Base-by-base conservation (phyloP, 2,797 vertebrate species). In the Novumbra hubbsi region DNA sequence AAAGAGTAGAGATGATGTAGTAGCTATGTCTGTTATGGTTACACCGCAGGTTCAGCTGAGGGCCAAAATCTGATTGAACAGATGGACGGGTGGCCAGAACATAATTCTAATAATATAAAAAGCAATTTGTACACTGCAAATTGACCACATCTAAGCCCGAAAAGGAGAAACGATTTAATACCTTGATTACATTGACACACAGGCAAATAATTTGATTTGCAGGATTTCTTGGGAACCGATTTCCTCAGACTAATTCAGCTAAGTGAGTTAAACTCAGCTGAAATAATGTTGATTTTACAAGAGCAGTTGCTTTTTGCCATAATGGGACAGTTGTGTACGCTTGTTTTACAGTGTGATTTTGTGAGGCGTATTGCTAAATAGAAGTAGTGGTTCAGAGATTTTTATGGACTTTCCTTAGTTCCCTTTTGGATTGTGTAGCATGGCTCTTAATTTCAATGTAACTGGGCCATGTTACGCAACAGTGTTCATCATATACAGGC, bases 401-500 rank as follows among this genome's bases (percentile, higher is more conserved):
- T 28, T 24, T 11, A 34, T n/a, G 72, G 73, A 70, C 71, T 68
- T 79, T 77, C 81, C 81, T 78, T 79, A 81, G 70, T 80, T 69
- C 17, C 70, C 62, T 82, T 15, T 81, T 50, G 81, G 16, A 80
- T 87, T n/a, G 1, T 49, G 49, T 28, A 84, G 83, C 80, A 88
- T 79, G 64, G 83, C 80, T 78, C 55, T 82, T 82, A 68, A 88
- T 84, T 83, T 85, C 78, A 77, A 80, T 73, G 80, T 85, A 90
- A 83, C 49, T 71, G 83, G 86, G 81, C 75, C 83, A 82, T 6
- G 79, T 90, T 90, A 90, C 80, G 84, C 80, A 90, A 86, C 76
- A 66, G 80, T 49, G 60, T 78, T 79, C 79, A 76, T 71, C 78
- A 48, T 68, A 78, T 73, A 52, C 52, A 30, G 73, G 77, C 78